Conservation (phyloP, 2,888 invertebrate species). For the Heliconius ethilla region DNA sequence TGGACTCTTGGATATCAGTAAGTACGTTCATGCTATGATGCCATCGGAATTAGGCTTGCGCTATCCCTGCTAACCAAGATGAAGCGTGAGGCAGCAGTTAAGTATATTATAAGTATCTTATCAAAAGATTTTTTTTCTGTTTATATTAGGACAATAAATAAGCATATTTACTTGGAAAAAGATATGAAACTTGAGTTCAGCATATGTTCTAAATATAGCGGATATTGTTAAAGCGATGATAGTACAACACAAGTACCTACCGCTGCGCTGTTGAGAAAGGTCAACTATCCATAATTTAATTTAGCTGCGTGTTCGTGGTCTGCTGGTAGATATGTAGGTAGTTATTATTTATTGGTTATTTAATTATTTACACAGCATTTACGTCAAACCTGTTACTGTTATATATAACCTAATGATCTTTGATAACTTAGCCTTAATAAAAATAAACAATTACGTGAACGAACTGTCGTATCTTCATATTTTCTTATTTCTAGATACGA, state of each 20-base stretch:
- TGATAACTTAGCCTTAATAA: constrained; percentile 28
- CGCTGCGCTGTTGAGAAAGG: constrained; percentile 14
- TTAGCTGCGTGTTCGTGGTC: neutral
- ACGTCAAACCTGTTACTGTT: constrained; percentile 29
- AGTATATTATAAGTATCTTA: too few relatives aligned
- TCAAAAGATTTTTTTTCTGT: too few relatives aligned
- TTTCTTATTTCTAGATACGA: constrained; percentile 3
- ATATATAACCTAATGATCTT: constrained; percentile 34
- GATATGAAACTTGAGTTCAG: neutral
- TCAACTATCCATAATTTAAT: constrained; percentile 16
- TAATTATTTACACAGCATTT: constrained; percentile 30
- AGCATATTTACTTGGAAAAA: neutral
- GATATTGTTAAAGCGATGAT: neutral
- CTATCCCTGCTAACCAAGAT: too few relatives aligned
- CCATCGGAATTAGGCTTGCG: too few relatives aligned
- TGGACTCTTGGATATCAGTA: too few relatives aligned
- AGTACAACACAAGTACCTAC: constrained; percentile 9
- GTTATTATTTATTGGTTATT: constrained; percentile 6
- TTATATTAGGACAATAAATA: neutral
- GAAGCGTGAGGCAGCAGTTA: too few relatives aligned
- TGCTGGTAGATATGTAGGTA: neutral
- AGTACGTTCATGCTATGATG: too few relatives aligned
- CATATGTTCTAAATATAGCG: constrained; percentile 1
- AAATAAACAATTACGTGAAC: constrained; percentile 19
- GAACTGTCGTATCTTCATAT: neutral